phyloP scores from a whole-genome alignment of 2,888 invertebrate genomes.

The Drosophila engyochracea region DNA sequence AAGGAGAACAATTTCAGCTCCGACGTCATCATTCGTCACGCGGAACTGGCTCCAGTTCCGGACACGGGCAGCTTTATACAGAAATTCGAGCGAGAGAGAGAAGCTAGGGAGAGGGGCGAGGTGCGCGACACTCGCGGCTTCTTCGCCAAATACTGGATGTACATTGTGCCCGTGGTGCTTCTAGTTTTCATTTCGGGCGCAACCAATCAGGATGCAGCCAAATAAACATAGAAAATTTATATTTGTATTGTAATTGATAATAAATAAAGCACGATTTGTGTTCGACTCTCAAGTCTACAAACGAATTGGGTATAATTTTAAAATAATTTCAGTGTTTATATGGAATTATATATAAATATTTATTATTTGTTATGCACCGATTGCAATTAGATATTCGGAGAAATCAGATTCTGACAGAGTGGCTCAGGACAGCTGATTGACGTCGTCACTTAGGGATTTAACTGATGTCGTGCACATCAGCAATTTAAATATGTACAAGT shows the following conservation, averaged over 20 bases:
- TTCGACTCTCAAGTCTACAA: neutral
- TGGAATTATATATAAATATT: neutral
- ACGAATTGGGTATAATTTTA: neutral
- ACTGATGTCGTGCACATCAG: neutral
- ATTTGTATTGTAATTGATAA: slow-evolving; percentile 13
- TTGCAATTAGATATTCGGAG: neutral
- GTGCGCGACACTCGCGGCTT: slow-evolving; percentile 97
- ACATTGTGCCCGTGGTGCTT: slow-evolving; percentile 96
- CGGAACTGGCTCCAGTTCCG: slow-evolving; percentile 94
- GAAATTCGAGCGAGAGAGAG: slow-evolving; percentile 95
- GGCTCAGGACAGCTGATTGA: neutral
- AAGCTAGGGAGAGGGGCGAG: slow-evolving; percentile 95
- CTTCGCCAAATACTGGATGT: slow-evolving; percentile 99
- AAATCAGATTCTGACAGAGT: neutral
- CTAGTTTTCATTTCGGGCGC: slow-evolving; percentile 96
- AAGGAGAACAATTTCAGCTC: slow-evolving; percentile 89
- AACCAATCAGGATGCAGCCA: slow-evolving; percentile 90
- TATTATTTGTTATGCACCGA: neutral
- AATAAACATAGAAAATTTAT: slow-evolving; percentile 51
- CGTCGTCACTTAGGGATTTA: neutral
- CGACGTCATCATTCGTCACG: slow-evolving; percentile 91
- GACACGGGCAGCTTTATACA: slow-evolving; percentile 98
- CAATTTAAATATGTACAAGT: neutral
- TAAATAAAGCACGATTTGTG: slow-evolving; percentile 16
- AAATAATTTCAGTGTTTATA: neutral